These are phyloP conservation scores for Apocrypta bakeri DNA, from an alignment of 1,140 invertebrate genomes.

Conservation along the genomic window DNA sequence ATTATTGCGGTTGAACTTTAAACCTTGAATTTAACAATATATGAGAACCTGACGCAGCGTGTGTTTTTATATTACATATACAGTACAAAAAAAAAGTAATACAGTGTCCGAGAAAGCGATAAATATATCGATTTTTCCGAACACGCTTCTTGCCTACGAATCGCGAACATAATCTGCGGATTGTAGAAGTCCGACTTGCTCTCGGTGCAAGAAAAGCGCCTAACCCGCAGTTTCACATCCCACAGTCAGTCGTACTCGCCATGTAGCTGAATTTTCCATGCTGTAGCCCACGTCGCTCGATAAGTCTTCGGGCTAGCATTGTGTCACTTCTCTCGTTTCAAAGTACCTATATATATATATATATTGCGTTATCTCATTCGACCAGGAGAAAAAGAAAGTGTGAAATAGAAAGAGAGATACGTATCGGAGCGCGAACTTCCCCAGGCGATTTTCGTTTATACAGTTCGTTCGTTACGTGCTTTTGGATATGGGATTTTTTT, in stretches of 20 bases:
- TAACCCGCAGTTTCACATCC: conserved; percentile 7
- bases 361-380: background rate
- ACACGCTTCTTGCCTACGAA: background rate
- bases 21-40: too few relatives aligned
- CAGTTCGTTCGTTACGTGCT: conserved; percentile 13
- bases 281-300: background rate
- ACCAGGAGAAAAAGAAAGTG: background rate
- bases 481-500: background rate
- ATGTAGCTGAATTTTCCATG: background rate
- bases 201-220: background rate
- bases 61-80: too few relatives aligned
- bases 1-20: too few relatives aligned
- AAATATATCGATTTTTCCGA: background rate
- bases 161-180: background rate
- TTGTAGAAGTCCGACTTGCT: background rate
- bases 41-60: too few relatives aligned
- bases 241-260: background rate
- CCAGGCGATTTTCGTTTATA: conserved; percentile 18
- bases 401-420: background rate
- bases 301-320: background rate
- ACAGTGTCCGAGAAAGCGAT: too few relatives aligned
- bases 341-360: background rate
- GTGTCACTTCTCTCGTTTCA: background rate
- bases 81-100: too few relatives aligned
- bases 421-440: background rate